These are phyloP conservation scores for Myopa testacea DNA, from an alignment of 2,888 invertebrate species.

Conservation along the genomic window DNA sequence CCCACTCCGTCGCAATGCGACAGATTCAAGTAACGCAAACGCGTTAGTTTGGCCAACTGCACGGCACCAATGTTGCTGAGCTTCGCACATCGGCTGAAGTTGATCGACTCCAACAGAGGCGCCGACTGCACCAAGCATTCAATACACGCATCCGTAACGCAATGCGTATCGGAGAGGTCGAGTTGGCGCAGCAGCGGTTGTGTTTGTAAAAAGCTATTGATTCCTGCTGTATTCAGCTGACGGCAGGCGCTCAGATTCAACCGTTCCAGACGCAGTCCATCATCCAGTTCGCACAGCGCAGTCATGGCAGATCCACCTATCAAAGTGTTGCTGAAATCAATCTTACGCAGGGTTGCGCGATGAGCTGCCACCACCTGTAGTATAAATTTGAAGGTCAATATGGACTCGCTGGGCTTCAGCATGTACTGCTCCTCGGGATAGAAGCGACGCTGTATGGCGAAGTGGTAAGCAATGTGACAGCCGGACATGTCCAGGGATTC, in stretches of 20 bases:
- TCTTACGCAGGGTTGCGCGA: constrained; percentile 71
- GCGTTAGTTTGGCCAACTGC: constrained; percentile 71
- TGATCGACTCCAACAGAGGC: constrained; percentile 72
- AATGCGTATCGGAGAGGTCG: constrained; percentile 75
- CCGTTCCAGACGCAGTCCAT: constrained; percentile 62
- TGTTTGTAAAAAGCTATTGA: constrained; percentile 55
- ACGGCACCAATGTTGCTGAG: constrained; percentile 74
- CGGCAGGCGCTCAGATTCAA: constrained; percentile 59
- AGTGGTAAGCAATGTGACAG: constrained; percentile 79
- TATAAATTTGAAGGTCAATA: constrained; percentile 78
- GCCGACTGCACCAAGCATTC: constrained; percentile 73
- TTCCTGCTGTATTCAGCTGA: constrained; percentile 58
- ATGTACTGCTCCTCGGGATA: constrained; percentile 70
- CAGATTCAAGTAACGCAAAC: constrained; percentile 74
- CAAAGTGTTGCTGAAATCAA: constrained; percentile 77
- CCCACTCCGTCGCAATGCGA: constrained; percentile 77
- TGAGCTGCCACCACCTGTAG: constrained; percentile 72
- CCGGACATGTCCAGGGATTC: constrained; percentile 75
- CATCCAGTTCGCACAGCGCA: constrained; percentile 70
- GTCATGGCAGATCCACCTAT: constrained; percentile 75
- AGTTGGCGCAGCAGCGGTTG: constrained; percentile 73
- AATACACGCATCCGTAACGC: constrained; percentile 76
- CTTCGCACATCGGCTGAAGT: constrained; percentile 75
- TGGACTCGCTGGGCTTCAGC: constrained; percentile 74
- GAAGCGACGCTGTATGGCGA: constrained; percentile 76